phyloP scores from a whole-genome alignment of 2,113 vertebrate genomes.

The Hippocampus barbouri region DNA sequence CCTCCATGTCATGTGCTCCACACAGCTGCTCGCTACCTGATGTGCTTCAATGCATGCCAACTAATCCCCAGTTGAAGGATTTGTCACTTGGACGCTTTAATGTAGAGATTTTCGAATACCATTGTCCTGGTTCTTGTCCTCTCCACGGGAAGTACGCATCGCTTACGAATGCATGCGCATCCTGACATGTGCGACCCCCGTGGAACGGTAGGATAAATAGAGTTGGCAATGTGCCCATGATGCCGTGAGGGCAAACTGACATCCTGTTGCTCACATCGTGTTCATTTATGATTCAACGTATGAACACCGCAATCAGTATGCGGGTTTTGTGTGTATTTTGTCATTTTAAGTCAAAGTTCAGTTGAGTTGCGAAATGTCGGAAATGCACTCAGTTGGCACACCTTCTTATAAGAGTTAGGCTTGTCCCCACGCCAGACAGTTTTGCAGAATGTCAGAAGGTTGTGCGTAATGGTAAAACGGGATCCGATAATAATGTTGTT shows the following conservation, averaged over 20 bases:
- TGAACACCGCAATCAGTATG: neutral
- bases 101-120: neutral
- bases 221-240: neutral
- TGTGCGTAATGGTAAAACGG: too few relatives aligned
- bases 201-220: neutral
- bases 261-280: neutral
- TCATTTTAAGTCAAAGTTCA: too few relatives aligned
- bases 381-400: too few relatives aligned
- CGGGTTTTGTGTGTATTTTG: neutral
- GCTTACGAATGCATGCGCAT: neutral
- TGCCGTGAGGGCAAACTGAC: neutral
- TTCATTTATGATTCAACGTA: neutral
- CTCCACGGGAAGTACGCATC: neutral
- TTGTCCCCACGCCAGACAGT: too few relatives aligned
- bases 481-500: too few relatives aligned
- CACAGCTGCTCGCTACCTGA: constrained; percentile 1
- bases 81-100: neutral
- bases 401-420: too few relatives aligned
- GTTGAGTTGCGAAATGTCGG: too few relatives aligned
- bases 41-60: neutral
- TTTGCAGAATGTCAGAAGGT: too few relatives aligned
- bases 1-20: neutral
- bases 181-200: neutral
- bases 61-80: constrained; percentile 1
- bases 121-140: neutral